Base-by-base conservation (phyloP, 2,888 invertebrate species). In the Dasysyrphus tricinctus region DNA sequence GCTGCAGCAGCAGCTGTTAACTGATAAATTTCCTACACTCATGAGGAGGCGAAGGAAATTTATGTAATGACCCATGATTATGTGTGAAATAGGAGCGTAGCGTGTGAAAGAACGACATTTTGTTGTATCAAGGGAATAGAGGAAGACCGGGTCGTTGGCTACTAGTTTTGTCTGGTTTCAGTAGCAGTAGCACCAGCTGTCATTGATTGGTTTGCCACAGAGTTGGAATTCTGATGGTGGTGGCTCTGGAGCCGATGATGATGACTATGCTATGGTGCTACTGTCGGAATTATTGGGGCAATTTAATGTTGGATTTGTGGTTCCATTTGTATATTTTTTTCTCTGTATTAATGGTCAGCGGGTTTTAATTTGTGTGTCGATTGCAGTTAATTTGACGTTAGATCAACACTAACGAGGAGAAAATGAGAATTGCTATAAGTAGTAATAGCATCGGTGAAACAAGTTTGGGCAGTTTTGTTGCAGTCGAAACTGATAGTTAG, bases 51-150 rank as follows among this genome's bases (percentile, higher is more conserved):
- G 63, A 76, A 74, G 51, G 81, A 85, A 85, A 85, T 85, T 85
- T 85, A 85, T 85, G 85, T 85, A 85, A 85, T 85, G 85, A 85
- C 81, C 85, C 74, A 14, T 81, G 77, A 85, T 85, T 85, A 85
- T 81, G 81, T 85, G 85, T 77, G 85, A 85, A 85, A 81, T 81
- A 85, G 85, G 80, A 74, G 85, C 74, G 77, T 85, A 74, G 85
- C 85, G 85, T 85, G 85, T 77, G 85, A 85, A 85, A 39, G 69
- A 74, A 72, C 85, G 74, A 85, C 81, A 81, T 63, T 77, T 77
- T 63, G 77, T 34, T 39, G 51, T 24, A n/a, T 16, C 11, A 42
- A 34, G 42, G 24, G 54, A 67, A 16, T 8, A n/a, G 61, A 19
- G 16, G 29, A 32, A 34, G 49, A 54, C 32, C 29, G n/a, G 16